These are phyloP conservation scores for Orthosia incerta DNA, from an alignment of 2,888 invertebrate genomes.

Conservation along the genomic window DNA sequence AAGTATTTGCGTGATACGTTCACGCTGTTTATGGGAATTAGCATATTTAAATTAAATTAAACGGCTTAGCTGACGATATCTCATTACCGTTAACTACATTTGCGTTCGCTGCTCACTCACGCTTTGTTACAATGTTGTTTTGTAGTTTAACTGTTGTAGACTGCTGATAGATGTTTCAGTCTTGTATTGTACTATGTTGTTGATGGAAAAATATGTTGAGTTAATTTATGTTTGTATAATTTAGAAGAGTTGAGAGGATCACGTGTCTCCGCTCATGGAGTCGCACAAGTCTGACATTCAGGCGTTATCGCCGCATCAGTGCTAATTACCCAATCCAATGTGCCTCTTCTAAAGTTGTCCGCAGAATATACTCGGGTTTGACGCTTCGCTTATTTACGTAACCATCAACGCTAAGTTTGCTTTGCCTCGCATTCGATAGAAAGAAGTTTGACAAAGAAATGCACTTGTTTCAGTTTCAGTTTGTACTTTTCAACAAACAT, in stretches of 20 bases:
- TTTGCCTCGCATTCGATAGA: background rate
- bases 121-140: constrained; percentile 10
- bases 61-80: constrained; percentile 31
- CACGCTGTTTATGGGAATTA: constrained; percentile 18
- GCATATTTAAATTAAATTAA: constrained; percentile 46
- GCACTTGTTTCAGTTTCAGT: background rate
- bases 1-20: constrained; percentile 12
- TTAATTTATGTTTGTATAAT: background rate
- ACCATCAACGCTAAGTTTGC: background rate
- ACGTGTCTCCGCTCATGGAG: constrained; percentile 19
- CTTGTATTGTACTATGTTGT: background rate
- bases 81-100: constrained; percentile 31
- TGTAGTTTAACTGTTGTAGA: constrained; percentile 4
- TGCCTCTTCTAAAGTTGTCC: constrained; percentile 21
- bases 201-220: background rate
- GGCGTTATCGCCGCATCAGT: constrained; percentile 27
- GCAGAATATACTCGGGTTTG: background rate
- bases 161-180: background rate
- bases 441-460: background rate
- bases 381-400: constrained; percentile 3
- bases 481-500: background rate
- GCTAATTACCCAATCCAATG: constrained; percentile 23
- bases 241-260: constrained; percentile 4
- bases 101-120: background rate
- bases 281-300: constrained; percentile 1